Percentiles rank a stretch among this genome's conserved stretches.
phyloP scores from a whole-genome alignment of 1,140 invertebrate species.

The Liolophura sinensis region DNA sequence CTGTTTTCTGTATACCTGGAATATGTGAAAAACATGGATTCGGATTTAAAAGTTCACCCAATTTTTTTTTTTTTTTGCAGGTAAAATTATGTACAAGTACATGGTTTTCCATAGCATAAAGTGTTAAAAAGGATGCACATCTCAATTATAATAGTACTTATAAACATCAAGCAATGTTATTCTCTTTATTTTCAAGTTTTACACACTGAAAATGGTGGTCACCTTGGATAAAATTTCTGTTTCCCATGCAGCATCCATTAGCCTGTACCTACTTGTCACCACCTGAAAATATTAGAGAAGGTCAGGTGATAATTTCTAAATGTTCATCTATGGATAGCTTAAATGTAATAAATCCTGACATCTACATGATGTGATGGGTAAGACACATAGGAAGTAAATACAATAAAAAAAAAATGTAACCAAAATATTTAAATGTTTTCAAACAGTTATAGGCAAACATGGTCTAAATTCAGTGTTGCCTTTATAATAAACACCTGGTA shows the following conservation, averaged over 20 bases:
- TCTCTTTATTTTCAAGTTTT: not conserved
- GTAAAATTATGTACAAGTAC: not conserved
- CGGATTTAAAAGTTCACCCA: not conserved
- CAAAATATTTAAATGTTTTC: no score
- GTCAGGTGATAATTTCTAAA: not conserved
- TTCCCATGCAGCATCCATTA: slow-evolving; percentile 53
- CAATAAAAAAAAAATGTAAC: no score
- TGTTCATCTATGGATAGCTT: no score
- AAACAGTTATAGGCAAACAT: no score
- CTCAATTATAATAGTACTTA: no score
- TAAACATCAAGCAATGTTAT: not conserved
- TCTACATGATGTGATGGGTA: no score
- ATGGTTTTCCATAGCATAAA: no score
- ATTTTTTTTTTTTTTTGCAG: not conserved
- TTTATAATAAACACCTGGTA: not conserved
- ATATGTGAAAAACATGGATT: not conserved
- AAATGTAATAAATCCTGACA: no score
- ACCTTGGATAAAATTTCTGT: slow-evolving; percentile 53
- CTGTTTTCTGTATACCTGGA: slow-evolving; percentile 51
- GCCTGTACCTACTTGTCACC: slow-evolving; percentile 42
- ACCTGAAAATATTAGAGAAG: slow-evolving; percentile 33
- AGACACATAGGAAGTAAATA: no score
- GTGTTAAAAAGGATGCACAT: no score
- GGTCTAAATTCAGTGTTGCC: no score
- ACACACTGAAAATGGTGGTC: slow-evolving; percentile 8